These are phyloP conservation scores for Deilephila porcellus DNA, from an alignment of 2,888 invertebrate genomes.

Conservation along the genomic window DNA sequence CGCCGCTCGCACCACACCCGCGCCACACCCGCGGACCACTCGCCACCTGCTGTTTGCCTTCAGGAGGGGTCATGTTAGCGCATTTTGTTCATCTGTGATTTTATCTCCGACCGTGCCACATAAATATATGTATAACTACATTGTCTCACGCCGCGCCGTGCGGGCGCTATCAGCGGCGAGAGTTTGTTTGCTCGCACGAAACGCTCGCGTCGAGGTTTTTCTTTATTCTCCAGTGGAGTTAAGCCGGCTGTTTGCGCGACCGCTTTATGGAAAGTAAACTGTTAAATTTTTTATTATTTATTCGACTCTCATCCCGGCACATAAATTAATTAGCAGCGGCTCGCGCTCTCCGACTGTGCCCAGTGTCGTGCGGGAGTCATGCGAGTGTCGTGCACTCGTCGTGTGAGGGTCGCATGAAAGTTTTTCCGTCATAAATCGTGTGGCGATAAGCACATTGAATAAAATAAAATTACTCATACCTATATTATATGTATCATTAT, in stretches of 20 bases:
- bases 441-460: too few species aligned
- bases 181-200: slow-evolving; percentile 1
- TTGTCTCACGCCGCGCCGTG: background rate
- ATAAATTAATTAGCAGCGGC: slow-evolving; percentile 47
- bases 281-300: slow-evolving; percentile 46
- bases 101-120: background rate
- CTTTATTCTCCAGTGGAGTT: background rate
- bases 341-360: background rate
- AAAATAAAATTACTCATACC: too few species aligned
- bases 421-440: too few species aligned
- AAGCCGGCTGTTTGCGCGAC: slow-evolving; percentile 20
- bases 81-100: background rate
- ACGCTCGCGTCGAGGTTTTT: background rate
- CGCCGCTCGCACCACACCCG: background rate
- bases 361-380: background rate
- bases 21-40: background rate
- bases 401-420: background rate
- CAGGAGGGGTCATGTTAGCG: background rate
- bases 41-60: background rate
- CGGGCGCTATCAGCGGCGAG: background rate
- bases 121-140: background rate
- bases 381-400: background rate
- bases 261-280: slow-evolving; percentile 49
- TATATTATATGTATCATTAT: too few species aligned
- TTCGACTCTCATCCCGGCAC: slow-evolving; percentile 37